These are phyloP conservation scores for Limonius californicus DNA, from an alignment of 1,140 invertebrate species.

Conservation along the genomic window DNA sequence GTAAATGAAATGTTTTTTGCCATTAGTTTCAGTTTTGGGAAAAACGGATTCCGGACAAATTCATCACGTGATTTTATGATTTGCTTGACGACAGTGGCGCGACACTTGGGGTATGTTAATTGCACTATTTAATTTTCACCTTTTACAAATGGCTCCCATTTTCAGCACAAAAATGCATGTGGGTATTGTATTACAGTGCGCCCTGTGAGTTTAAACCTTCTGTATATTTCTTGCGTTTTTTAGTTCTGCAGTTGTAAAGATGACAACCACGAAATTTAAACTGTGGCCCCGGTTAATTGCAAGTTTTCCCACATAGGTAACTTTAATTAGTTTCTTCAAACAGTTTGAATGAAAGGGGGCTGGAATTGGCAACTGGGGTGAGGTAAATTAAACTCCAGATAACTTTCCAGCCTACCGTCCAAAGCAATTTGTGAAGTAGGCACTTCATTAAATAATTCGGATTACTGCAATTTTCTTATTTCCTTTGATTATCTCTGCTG, in stretches of 20 bases:
- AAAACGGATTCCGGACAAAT: background rate
- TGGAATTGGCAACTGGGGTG: background rate
- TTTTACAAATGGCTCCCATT: conserved; percentile 9
- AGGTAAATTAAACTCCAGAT: background rate
- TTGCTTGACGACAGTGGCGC: conserved; percentile 17
- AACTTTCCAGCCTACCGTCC: background rate
- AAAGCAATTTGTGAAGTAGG: background rate
- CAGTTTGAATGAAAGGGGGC: background rate
- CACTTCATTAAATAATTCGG: background rate
- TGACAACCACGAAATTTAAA: background rate
- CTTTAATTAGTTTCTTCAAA: background rate
- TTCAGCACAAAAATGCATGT: background rate
- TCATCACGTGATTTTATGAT: conserved; percentile 12
- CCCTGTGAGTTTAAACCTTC: background rate
- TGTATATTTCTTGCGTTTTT: background rate
- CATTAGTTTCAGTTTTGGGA: conserved; percentile 2
- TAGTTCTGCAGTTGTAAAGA: background rate
- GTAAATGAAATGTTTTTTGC: conserved; percentile 16
- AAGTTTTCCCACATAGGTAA: background rate
- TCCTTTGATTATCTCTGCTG: background rate
- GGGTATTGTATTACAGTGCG: background rate
- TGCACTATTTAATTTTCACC: conserved; percentile 5
- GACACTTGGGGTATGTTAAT: conserved; percentile 15
- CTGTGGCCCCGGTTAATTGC: background rate
- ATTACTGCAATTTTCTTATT: background rate